A percentile compares a stretch with the other conserved stretches of the same genome.
These are phyloP conservation scores for Cathartes aura DNA, from an alignment of 2,113 vertebrate genomes.

Conservation along the genomic window DNA sequence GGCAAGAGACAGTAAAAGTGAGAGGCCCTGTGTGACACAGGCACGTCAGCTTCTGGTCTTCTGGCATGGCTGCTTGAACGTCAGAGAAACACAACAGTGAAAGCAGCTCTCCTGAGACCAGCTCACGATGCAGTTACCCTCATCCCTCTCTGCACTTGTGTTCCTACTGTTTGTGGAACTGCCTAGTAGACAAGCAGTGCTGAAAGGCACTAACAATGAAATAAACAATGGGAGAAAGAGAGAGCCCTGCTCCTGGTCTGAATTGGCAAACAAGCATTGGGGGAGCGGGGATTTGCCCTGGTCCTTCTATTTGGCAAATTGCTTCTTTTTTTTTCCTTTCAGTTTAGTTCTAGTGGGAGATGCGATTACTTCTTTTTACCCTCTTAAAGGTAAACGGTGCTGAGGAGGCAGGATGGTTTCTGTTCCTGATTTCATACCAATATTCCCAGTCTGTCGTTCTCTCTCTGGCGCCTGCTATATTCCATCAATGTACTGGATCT, in stretches of 20 bases:
- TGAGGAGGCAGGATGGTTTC: not conserved
- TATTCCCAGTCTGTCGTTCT: not conserved
- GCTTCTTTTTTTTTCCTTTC: not conserved
- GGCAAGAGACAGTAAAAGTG: not conserved
- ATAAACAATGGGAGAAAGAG: not conserved
- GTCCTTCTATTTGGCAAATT: not conserved
- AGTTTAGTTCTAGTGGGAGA: not conserved
- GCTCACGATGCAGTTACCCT: not conserved
- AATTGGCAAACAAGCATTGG: not conserved
- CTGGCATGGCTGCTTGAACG: accelerated
- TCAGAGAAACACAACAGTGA: accelerated
- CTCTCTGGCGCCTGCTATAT: not conserved
- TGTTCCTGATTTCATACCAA: not conserved
- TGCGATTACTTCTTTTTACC: not conserved
- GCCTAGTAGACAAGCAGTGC: not conserved
- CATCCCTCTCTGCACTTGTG: not conserved
- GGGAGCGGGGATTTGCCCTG: not conserved
- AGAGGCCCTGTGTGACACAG: not conserved
- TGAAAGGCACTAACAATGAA: not conserved
- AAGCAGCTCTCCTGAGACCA: not conserved
- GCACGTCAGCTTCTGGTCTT: not conserved
- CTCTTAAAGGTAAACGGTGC: not conserved
- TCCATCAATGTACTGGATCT: not conserved
- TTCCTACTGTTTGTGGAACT: not conserved
- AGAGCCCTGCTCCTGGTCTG: not conserved